Evolutionary conservation across 2,113 vertebrate species (phyloP), one percentile per base, ranked within the genome.

Genomic region (Blennius ocellaris): DNA sequence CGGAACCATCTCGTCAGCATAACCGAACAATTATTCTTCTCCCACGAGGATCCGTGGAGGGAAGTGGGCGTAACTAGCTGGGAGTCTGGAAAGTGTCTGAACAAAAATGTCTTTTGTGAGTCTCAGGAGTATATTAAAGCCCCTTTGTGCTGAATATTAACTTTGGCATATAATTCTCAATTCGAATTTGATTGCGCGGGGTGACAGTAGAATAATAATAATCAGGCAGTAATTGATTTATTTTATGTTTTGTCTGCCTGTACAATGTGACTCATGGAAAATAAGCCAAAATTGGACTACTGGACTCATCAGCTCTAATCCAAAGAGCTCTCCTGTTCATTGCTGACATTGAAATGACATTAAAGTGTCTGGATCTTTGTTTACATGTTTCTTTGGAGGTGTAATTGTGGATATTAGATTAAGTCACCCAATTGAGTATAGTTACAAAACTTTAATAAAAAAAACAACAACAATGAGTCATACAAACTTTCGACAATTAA

Each of bases 81-180:
- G 45, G 44, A 62, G 76, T 74, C 81, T 81, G 74, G 5, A 52
- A 11, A 58, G 51, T 30, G 65, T 80, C 65, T 77, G 38, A 36
- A 52, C 59, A 17, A 55, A 74, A 70, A 59, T 44, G 55, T 56
- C 62, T 82, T 81, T 70, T 73, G 51, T 76, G 60, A 73, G 58
- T 71, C 78, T 84, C 62, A 48, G 72, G 79, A 61, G 83, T 64
- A 11, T 55, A 68, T 78, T 85, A 63, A 78, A 75, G 43, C 36
- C n/a, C 14, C 40, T 75, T 64, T 56, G 52, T 74, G 51, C 21
- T 64, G 62, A 69, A 73, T 72, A 78, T 66, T 56, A 79, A 71
- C 71, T 61, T 54, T 16, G 63, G 43, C 2, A 36, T 51, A 76
- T 81, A 53, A 43, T 54, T 49, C 74, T 65, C 59, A 37, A 21